Evolutionary conservation across 2,797 vertebrate genomes (phyloP).

Genomic region (Morelia viridis): DNA sequence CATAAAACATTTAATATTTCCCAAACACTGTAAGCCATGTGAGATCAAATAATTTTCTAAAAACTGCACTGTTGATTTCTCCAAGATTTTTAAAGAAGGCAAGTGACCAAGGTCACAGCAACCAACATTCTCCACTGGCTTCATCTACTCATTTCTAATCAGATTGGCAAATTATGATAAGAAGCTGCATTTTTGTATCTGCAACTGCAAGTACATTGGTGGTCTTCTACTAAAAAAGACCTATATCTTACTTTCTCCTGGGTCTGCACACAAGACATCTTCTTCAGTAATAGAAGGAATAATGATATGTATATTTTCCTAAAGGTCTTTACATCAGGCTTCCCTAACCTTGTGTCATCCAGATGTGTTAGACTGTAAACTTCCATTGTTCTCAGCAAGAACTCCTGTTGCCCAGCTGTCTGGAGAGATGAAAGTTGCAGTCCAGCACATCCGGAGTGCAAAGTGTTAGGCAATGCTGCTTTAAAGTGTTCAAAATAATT

Average conservation of each 20-base stretch:
- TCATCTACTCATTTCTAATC: background rate
- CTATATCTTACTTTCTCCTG: background rate
- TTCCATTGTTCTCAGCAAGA: background rate
- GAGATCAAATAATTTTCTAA: background rate
- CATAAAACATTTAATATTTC: background rate
- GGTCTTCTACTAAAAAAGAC: background rate
- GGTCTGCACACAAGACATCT: background rate
- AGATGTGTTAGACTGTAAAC: background rate
- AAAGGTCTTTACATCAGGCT: background rate
- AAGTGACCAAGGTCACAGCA: background rate
- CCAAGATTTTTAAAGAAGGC: background rate
- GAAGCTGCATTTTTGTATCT: background rate
- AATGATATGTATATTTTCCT: background rate
- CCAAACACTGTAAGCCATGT: background rate
- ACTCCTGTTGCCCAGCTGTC: background rate
- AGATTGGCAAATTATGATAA: background rate
- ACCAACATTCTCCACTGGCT: background rate
- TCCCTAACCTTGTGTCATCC: background rate
- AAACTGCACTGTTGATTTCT: background rate
- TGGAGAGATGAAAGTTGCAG: background rate
- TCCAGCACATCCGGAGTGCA: background rate
- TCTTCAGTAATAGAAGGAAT: background rate
- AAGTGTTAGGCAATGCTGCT: background rate
- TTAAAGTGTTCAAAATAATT: background rate
- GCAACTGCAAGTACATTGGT: background rate